phyloP scores from a whole-genome alignment of 2,888 invertebrate genomes.

The Chorisops tibialis region DNA sequence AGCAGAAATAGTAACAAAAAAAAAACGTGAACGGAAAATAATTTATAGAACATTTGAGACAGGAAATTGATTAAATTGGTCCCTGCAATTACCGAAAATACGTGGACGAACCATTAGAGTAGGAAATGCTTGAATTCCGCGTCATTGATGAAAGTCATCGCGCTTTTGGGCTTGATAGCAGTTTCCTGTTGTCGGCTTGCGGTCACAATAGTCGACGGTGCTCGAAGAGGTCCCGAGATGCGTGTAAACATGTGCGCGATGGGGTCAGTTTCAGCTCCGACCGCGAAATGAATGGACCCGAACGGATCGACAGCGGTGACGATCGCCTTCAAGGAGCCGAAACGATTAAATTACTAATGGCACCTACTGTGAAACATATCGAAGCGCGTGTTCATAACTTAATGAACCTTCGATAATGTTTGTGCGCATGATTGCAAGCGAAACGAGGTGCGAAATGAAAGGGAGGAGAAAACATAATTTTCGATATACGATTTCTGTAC shows the following conservation, averaged over 20 bases:
- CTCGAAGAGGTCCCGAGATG: neutral
- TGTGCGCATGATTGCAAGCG: slow-evolving; percentile 15
- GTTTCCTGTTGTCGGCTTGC: slow-evolving; percentile 13
- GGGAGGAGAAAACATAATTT: slow-evolving; percentile 24
- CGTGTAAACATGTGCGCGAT: neutral
- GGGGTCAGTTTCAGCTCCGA: neutral
- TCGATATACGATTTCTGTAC: slow-evolving; percentile 23
- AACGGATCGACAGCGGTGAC: neutral
- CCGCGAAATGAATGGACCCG: neutral
- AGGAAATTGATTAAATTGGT: slow-evolving; percentile 28
- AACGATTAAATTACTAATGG: slow-evolving; percentile 28
- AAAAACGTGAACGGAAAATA: neutral
- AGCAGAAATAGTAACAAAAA: no score
- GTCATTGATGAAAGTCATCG: neutral
- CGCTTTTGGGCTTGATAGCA: slow-evolving; percentile 1
- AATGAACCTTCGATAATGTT: slow-evolving; percentile 22
- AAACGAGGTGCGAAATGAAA: slow-evolving; percentile 28
- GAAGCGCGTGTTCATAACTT: slow-evolving; percentile 28
- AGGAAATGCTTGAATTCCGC: slow-evolving; percentile 6
- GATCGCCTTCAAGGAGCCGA: slow-evolving; percentile 19
- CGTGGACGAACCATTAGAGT: slow-evolving; percentile 13
- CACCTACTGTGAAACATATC: slow-evolving; percentile 28
- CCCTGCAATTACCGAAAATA: slow-evolving; percentile 17
- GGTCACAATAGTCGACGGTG: neutral
- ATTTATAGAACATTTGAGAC: slow-evolving; percentile 16